Base-by-base conservation (phyloP, 2,797 vertebrate genomes). In the Ctenochaetus hawaiiensis region DNA sequence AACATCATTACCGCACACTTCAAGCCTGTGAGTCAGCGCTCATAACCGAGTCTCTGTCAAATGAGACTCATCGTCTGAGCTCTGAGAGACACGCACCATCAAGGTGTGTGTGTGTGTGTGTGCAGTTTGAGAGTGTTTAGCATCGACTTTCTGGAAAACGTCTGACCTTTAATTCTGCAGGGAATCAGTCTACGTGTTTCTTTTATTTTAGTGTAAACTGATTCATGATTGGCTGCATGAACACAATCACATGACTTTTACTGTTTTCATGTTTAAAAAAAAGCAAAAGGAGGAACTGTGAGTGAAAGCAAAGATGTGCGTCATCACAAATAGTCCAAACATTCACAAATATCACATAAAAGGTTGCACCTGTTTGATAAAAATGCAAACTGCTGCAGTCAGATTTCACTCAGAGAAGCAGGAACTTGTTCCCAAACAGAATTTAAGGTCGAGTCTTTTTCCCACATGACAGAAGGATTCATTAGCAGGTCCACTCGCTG, bases 1-100 rank as follows among this genome's bases (percentile, higher is more conserved):
- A 89, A 90, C 83, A 91, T 85, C 78, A 87, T 89, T 86, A 87
- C 56, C 34, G 48, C 30, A 66, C 81, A 86, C 81, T 84, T 84
- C 67, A 81, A 84, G 71, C 62, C 81, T 60, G 59, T 78, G 85
- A 91, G 83, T 90, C 80, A 76, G 77, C 80, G 43, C 51, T 84
- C 62, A 26, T 58, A 60, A 77, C 9, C 49, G 67, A 77, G 60
- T 18, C 7, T 26, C 63, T 72, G 71, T 78, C 83, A 75, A 80
- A 69, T 47, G 6, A 69, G 18, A 74, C 70, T 48, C 76, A 37
- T 75, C 64, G 67, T 49, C 74, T n/a, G 56, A 75, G 67, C 78
- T 63, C 18, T 17, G 58, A 65, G 64, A 52, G 64, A 56, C 72
- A 60, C 30, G 59, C 34, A 34, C 45, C 57, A 67, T 64, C 52